Evolutionary conservation across 2,113 vertebrate genomes (phyloP).

Genomic region (Semnopithecus entellus): DNA sequence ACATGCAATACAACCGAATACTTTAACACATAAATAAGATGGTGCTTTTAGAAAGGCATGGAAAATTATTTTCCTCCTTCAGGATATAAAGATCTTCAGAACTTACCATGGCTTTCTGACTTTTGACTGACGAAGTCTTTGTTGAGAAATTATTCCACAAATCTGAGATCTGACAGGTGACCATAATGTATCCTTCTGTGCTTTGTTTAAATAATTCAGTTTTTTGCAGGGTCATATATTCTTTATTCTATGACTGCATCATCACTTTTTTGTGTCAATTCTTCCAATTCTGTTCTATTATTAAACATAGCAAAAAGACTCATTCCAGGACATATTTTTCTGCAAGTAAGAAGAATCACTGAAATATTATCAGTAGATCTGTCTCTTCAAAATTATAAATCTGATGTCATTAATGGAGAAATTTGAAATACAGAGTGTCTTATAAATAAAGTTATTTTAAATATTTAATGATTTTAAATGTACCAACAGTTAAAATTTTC

Average conservation of each 20-base stretch:
- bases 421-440: not conserved
- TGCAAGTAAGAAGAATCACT: not conserved
- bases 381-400: not conserved
- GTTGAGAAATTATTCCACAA: slow-evolving; percentile 69
- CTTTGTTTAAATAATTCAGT: slow-evolving; percentile 55
- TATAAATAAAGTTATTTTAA: not conserved
- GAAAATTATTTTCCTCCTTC: not conserved
- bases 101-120: slow-evolving; percentile 29
- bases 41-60: slow-evolving; percentile 1
- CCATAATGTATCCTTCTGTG: slow-evolving; percentile 26
- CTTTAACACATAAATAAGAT: slow-evolving; percentile 34
- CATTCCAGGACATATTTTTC: not conserved
- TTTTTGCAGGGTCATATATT: slow-evolving; percentile 4
- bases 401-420: slow-evolving; percentile 19
- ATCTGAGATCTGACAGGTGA: slow-evolving; percentile 41
- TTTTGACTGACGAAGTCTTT: slow-evolving; percentile 60
- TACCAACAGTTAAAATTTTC: not conserved
- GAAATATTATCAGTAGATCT: not conserved
- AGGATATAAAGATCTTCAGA: slow-evolving; percentile 61
- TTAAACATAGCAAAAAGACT: not conserved
- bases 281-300: slow-evolving; percentile 38
- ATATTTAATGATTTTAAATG: not conserved
- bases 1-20: not conserved
- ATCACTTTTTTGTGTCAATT: slow-evolving; percentile 21
- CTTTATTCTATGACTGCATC: slow-evolving; percentile 60